phyloP scores from a whole-genome alignment of 2,113 vertebrate genomes.

The Cebus imitator region DNA sequence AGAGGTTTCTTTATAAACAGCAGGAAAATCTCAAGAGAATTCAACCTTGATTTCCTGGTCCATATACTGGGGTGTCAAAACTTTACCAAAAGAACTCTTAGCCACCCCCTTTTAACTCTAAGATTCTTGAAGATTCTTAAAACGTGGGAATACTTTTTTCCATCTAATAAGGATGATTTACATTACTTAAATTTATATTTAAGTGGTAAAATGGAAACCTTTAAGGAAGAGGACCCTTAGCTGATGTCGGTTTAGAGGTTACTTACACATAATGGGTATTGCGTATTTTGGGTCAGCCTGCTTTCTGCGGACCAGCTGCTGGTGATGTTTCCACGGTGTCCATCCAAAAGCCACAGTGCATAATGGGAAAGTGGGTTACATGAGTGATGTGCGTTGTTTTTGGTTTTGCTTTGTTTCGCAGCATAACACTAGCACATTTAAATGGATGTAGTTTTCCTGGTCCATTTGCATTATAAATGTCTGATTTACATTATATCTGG shows the following conservation, averaged over 20 bases:
- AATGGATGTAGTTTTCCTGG: not conserved
- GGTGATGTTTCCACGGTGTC: not conserved
- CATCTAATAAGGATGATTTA: not conserved
- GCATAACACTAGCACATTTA: not conserved
- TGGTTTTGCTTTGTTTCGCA: not conserved
- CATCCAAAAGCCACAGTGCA: not conserved
- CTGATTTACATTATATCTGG: not conserved
- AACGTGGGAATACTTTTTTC: not conserved
- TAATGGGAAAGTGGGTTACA: not conserved
- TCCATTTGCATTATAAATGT: not conserved
- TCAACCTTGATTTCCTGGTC: not conserved
- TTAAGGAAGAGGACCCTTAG: not conserved
- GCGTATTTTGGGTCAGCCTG: not conserved
- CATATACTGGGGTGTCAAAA: not conserved
- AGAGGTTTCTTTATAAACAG: not conserved
- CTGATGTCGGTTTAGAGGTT: not conserved
- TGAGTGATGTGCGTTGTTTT: not conserved
- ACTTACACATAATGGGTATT: rapidly evolving
- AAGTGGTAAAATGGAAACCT: not conserved
- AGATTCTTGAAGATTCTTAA: not conserved
- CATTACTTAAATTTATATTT: slow-evolving; percentile 6
- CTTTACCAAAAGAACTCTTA: not conserved
- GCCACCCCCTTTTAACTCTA: not conserved
- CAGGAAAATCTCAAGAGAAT: not conserved
- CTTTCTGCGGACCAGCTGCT: not conserved